phyloP scores from a whole-genome alignment of 2,797 vertebrate genomes.

The Pygocentrus nattereri region DNA sequence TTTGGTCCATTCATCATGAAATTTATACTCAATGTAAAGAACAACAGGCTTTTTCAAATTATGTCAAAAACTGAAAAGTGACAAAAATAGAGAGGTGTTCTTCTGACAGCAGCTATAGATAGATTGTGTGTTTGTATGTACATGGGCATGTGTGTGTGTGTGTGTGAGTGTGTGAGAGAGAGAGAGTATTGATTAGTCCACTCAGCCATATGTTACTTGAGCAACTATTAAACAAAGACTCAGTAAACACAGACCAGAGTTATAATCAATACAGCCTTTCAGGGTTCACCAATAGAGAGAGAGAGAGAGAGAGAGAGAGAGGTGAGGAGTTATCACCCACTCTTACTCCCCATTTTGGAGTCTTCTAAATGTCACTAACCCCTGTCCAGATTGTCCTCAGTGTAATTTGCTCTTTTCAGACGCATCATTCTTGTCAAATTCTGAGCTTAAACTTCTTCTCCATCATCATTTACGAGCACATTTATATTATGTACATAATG shows the following conservation, averaged over 20 bases:
- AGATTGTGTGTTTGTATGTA: not conserved
- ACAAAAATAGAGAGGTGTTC: no score
- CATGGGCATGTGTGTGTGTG: not conserved
- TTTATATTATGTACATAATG: not conserved
- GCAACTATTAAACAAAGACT: constrained; percentile 14
- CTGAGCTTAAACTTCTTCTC: no score
- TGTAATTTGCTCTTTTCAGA: no score
- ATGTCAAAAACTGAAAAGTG: no score
- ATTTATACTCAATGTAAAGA: no score
- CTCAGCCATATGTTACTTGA: not conserved
- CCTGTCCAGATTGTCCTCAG: no score
- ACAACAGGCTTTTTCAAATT: no score
- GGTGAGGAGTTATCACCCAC: not conserved
- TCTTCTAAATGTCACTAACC: constrained; percentile 1
- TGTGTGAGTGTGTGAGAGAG: not conserved
- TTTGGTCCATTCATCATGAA: no score
- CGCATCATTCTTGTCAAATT: no score
- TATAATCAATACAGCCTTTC: constrained; percentile 6
- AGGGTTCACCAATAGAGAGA: constrained; percentile 13
- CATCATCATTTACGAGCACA: not conserved
- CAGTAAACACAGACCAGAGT: constrained; percentile 10
- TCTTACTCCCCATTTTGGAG: not conserved
- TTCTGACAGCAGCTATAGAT: no score
- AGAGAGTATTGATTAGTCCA: constrained; percentile 3
- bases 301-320: not conserved